phyloP scores from a whole-genome alignment of 2,797 vertebrate genomes.

The Microctenopoma stevenorrisi region DNA sequence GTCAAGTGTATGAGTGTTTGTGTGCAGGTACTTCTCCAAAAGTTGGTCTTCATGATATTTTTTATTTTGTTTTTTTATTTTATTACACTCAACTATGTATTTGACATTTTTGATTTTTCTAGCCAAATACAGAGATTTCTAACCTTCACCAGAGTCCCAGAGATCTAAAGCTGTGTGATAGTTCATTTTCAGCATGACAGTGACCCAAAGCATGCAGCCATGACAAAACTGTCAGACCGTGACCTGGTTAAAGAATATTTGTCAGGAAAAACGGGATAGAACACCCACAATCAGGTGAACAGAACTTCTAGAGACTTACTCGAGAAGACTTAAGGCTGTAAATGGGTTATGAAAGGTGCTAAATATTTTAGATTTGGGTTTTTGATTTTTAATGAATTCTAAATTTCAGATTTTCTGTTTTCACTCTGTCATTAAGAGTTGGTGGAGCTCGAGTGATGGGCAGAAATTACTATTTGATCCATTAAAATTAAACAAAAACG shows the following conservation, averaged over 20 bases:
- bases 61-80: neutral
- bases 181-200: too few species aligned
- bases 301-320: neutral
- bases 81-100: slow-evolving; percentile 1
- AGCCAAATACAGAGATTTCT: neutral
- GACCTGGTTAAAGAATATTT: too few species aligned
- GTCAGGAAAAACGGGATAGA: neutral
- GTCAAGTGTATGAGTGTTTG: slow-evolving; percentile 7
- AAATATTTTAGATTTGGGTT: neutral
- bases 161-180: too few species aligned
- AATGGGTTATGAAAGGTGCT: neutral
- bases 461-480: neutral
- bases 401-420: neutral
- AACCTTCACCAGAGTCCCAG: too few species aligned
- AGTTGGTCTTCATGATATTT: slow-evolving; percentile 27
- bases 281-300: neutral
- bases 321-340: neutral
- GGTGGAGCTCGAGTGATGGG: neutral
- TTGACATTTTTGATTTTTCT: neutral
- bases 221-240: neutral
- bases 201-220: too few species aligned
- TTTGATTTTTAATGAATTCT: neutral
- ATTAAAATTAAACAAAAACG: neutral
- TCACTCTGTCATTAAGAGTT: neutral
- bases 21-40: slow-evolving; percentile 17